These are phyloP conservation scores for Therioaphis trifolii DNA, from an alignment of 2,888 invertebrate genomes.

Conservation along the genomic window DNA sequence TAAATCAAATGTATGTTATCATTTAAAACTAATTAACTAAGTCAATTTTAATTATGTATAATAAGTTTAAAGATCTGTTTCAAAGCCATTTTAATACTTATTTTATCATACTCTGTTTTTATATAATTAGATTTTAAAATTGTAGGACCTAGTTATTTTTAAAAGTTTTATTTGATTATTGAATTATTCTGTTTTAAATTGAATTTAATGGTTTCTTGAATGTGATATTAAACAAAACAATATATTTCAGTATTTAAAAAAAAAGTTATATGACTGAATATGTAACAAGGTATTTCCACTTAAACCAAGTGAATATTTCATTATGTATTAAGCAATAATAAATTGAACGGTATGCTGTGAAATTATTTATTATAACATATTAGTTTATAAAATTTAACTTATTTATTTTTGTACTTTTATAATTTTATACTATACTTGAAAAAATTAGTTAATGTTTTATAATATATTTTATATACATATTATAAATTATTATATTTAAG, in stretches of 20 bases:
- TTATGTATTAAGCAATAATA: background rate
- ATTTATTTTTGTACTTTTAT: conserved; percentile 36
- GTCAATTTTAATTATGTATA: conserved; percentile 6
- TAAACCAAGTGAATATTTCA: background rate
- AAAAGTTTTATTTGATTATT: background rate
- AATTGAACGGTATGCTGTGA: background rate
- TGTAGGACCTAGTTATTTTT: background rate
- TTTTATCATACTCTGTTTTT: background rate
- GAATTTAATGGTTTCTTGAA: background rate
- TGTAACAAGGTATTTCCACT: background rate
- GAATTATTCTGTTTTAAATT: conserved; percentile 6
- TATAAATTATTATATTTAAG: background rate
- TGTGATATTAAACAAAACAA: background rate
- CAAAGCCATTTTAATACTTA: background rate
- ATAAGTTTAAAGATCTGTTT: conserved; percentile 11
- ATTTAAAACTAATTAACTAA: conserved; percentile 19
- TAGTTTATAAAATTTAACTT: background rate
- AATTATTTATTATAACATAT: background rate
- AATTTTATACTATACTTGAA: conserved; percentile 32
- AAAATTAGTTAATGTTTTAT: conserved; percentile 21
- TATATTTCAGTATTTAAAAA: conserved; percentile 25
- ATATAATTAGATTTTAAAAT: background rate
- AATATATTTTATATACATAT: conserved; percentile 24
- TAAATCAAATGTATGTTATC: conserved; percentile 35
- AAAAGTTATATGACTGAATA: background rate